Base-by-base conservation (phyloP, 2,888 invertebrate species). In the Physocephala rufipes region DNA sequence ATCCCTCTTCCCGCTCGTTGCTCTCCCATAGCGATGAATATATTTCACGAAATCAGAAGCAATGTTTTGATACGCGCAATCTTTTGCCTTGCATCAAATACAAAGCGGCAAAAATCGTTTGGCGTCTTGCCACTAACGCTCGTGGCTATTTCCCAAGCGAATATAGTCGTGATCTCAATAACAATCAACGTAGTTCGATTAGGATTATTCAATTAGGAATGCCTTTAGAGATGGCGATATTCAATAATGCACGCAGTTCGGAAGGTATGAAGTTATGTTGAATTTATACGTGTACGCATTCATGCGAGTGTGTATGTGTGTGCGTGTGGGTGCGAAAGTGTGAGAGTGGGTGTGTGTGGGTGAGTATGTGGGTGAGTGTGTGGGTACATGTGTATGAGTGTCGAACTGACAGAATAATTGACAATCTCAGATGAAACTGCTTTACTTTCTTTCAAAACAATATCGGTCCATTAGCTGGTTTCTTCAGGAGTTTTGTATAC, bases 41-140 rank as follows among this genome's bases (percentile, higher is more conserved):
- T 71, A 78, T 86, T n/a, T 76, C 77, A 21, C 77, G 78, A 12
- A 83, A 81, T 72, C 83, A 85, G 75, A 79, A 78, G 21, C 79
- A 82, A 61, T 86, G 85, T 73, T 81, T 84, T 59, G 78, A 79
- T 49, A 79, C 80, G 12, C 82, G 81, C 4, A 81, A 79, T 45
- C 73, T 86, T 30, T 78, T 82, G 47, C 81, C 85, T 64, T 86
- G 85, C 77, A 78, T 86, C 19, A 85, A 85, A 75, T 86, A 84
- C 69, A 84, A 82, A 72, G 79, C 81, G 16, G 80, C 82, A 1
- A 84, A 81, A 69, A 77, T 83, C 4, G 71, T 85, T 43, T 83
- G 83, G 84, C 82, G 80, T 68, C 67, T 85, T 70, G 85, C 85
- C 62, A 84, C 82, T 21, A 85, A 85, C 67, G 77, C 80, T 49